Percentiles rank a stretch among this genome's conserved stretches.
phyloP scores from a whole-genome alignment of 2,888 invertebrate species.

The Bursaphelenchus okinawaensis region DNA sequence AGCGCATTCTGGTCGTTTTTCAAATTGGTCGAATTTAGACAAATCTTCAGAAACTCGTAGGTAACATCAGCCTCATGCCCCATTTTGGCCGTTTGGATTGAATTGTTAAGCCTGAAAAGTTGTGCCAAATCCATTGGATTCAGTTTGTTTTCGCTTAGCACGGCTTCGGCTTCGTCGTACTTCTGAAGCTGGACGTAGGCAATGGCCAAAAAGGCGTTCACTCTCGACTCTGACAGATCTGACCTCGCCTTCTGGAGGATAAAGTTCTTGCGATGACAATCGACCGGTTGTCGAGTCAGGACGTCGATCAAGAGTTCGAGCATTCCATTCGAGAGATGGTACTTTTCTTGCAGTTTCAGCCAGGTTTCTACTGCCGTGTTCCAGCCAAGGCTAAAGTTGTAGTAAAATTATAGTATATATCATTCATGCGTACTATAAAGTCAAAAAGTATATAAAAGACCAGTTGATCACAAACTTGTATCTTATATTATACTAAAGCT shows the following conservation, averaged over 20 bases:
- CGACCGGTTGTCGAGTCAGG: slow-evolving; percentile 4
- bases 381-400: slow-evolving; percentile 39
- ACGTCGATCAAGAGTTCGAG: slow-evolving; percentile 32
- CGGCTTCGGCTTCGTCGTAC: slow-evolving; percentile 29
- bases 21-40: slow-evolving; percentile 24
- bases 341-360: slow-evolving; percentile 39
- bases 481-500: too few species aligned
- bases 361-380: slow-evolving; percentile 40
- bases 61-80: background rate
- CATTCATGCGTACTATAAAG: too few species aligned
- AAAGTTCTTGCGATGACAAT: slow-evolving; percentile 28
- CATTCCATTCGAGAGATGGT: slow-evolving; percentile 41
- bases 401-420: too few species aligned
- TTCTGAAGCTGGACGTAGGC: slow-evolving; percentile 30
- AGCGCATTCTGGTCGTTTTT: slow-evolving; percentile 18
- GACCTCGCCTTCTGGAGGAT: slow-evolving; percentile 40
- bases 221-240: slow-evolving; percentile 32
- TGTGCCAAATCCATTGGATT: slow-evolving; percentile 29
- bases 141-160: slow-evolving; percentile 17
- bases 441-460: too few species aligned
- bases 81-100: slow-evolving; percentile 3
- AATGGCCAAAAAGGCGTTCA: slow-evolving; percentile 31
- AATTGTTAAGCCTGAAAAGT: slow-evolving; percentile 36
- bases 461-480: too few species aligned
- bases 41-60: slow-evolving; percentile 28